Base-by-base conservation (phyloP, 2,113 vertebrate species). In the Perccottus glenii region DNA sequence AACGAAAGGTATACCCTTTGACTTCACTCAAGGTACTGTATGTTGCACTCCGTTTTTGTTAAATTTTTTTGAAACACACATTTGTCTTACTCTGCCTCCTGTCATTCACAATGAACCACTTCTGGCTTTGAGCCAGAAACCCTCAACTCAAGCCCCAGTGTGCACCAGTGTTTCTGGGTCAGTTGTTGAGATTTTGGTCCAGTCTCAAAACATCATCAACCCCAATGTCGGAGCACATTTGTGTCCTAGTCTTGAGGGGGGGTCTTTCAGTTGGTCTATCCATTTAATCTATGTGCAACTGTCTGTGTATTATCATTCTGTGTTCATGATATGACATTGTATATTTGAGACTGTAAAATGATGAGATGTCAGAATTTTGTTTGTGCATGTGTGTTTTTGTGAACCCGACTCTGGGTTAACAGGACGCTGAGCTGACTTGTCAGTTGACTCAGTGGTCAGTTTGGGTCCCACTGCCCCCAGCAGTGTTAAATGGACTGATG, bases 371-470 rank as follows among this genome's bases (percentile, higher is more conserved):
- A 77, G 50, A 48, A 63, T 83, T 56, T 68, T 65, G 61, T 55
- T 7, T 35, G n/a, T 65, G 50, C n/a, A 16, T 60, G 58, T 56
- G 65, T 49, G 38, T 61, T 15, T 62, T 14, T 60, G 58, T 50
- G 60, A 47, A 47, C 66, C 60, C 60, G 73, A 38, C 55, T 77
- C 73, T 67, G 53, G 50, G 38, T 70, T 83, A 72, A 77, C 68
- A 78, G 74, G 83, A 88, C 73, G 78, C 72, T 90, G 87, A 91
- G 75, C 67, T 45, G 86, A 84, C 81, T 83, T 92, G 88, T 91
- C 90, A 88, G 84, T 88, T 89, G 81, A 87, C 76, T 89, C 87
- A 78, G 81, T 88, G 90, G 90, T 91, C 89, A 90, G 80, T 93
- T 92, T 80, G 81, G 81, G 81, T 86, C 80, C 67, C 19, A 36